Evolutionary conservation across 2,113 vertebrate species (phyloP).

Genomic region (Charina bottae): DNA sequence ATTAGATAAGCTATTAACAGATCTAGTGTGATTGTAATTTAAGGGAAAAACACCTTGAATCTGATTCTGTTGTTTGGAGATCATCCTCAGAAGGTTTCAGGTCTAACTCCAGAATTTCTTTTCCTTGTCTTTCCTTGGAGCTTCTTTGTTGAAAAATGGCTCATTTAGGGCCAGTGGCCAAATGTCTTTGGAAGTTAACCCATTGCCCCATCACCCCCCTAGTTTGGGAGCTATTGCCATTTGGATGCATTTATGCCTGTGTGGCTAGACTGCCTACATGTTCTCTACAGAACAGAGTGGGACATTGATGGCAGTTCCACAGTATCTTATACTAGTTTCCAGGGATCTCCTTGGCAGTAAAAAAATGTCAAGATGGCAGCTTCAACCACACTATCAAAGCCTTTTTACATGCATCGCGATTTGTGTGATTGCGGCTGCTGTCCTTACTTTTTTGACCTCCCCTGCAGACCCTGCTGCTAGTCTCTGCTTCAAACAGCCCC

Average conservation of each 20-base stretch:
- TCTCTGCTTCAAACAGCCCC: not conserved
- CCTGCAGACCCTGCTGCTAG: not conserved
- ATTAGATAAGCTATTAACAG: not conserved
- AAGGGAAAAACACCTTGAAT: not conserved
- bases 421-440: not conserved
- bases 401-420: not conserved
- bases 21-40: not conserved
- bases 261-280: not conserved
- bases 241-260: too few species aligned
- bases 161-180: not conserved
- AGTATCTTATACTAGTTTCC: not conserved
- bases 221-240: not conserved
- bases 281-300: not conserved
- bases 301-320: not conserved
- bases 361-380: not conserved
- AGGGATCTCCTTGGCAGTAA: not conserved
- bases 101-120: not conserved
- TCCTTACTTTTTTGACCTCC: not conserved
- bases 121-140: not conserved
- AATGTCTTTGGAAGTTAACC: not conserved
- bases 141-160: not conserved
- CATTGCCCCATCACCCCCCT: not conserved
- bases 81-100: too few species aligned
- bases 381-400: not conserved
- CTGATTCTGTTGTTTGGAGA: not conserved